Conservation (phyloP, 2,888 invertebrate genomes). For the Thymelicus lineola region DNA sequence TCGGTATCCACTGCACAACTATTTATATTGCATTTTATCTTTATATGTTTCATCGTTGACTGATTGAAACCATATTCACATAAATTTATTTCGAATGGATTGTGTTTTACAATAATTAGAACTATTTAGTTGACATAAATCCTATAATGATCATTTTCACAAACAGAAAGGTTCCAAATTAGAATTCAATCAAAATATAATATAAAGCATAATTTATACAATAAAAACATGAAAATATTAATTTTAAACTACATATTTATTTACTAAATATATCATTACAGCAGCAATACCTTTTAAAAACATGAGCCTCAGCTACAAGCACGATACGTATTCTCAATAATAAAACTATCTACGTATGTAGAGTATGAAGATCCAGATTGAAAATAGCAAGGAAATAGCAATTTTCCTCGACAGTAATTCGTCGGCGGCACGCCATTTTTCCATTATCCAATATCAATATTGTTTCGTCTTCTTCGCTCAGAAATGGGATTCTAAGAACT, state of each 20-base stretch:
- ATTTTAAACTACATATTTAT: too few species aligned
- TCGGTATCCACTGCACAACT: neutral
- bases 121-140: too few species aligned
- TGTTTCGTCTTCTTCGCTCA: constrained; percentile 78
- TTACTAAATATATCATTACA: too few species aligned
- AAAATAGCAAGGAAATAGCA: constrained; percentile 74
- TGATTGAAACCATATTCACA: too few species aligned
- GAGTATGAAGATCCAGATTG: constrained; percentile 66
- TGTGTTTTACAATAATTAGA: too few species aligned
- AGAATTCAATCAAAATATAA: too few species aligned
- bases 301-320: neutral
- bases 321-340: constrained; percentile 4
- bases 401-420: constrained; percentile 74
- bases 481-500: constrained; percentile 68
- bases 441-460: constrained; percentile 83
- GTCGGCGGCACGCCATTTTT: constrained; percentile 78
- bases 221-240: too few species aligned
- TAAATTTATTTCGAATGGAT: too few species aligned
- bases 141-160: too few species aligned
- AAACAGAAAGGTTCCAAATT: too few species aligned
- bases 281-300: neutral
- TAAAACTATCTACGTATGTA: constrained; percentile 43
- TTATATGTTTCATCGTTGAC: neutral
- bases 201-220: too few species aligned
- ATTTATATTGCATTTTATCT: neutral